phyloP scores from a whole-genome alignment of 2,797 vertebrate genomes.

The Helarctos malayanus region DNA sequence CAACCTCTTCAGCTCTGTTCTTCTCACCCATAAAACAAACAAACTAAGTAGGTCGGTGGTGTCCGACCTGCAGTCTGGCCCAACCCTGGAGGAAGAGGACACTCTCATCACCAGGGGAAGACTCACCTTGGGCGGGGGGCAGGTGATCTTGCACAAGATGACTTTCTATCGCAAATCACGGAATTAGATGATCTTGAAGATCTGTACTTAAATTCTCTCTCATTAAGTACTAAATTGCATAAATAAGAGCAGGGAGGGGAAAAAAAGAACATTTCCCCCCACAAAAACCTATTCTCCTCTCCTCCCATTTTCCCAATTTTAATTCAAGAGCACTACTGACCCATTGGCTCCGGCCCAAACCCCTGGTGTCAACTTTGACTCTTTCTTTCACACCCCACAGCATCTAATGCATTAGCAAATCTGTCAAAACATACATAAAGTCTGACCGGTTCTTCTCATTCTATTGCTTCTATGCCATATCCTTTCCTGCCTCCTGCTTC shows the following conservation, averaged over 20 bases:
- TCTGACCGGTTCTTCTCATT: background rate
- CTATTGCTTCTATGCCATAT: background rate
- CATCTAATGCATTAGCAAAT: background rate
- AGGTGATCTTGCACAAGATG: background rate
- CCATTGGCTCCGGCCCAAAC: background rate
- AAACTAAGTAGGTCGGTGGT: background rate
- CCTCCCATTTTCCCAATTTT: background rate
- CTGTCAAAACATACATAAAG: background rate
- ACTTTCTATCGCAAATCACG: background rate
- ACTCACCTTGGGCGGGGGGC: too few relatives aligned
- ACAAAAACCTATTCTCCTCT: background rate
- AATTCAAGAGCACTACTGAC: background rate
- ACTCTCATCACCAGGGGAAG: background rate
- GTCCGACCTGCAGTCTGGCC: background rate
- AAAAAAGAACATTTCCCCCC: background rate
- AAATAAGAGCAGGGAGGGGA: background rate
- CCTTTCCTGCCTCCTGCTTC: background rate
- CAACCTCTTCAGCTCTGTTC: background rate
- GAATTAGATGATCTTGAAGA: background rate
- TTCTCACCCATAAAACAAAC: background rate
- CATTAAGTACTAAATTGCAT: background rate
- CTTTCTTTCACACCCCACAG: background rate
- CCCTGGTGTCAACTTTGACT: background rate
- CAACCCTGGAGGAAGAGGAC: background rate
- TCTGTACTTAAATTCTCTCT: background rate